Base-by-base conservation (phyloP, 2,113 vertebrate species). In the Xerus inauris region DNA sequence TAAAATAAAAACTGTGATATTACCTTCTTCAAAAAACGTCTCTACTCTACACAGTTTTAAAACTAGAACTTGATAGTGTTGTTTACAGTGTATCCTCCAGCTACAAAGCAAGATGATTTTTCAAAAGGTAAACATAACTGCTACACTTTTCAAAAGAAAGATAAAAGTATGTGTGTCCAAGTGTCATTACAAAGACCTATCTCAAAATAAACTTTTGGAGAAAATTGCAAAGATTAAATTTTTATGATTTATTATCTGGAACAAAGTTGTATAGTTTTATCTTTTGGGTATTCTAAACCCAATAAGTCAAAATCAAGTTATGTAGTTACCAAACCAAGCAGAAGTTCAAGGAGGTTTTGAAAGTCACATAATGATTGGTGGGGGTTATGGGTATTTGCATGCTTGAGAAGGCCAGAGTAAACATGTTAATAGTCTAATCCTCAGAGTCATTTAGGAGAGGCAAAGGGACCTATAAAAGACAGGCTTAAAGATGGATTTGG, bases 71-170 rank as follows among this genome's bases (percentile, higher is more conserved):
- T 67, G 57, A 59, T 59, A n/a, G 51, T 54, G 45, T 94, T 94
- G 64, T 89, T 92, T 49, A 87, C 64, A 62, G 54, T 24, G 4
- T 69, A 47, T 92, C 89, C 94, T 93, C 75, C 13, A 83, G 75
- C n/a, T 72, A 83, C 1, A 87, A 75, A 94, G 59, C 30, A 93
- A 95, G 54, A 88, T 42, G 42, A 85, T 85, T 95, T 96, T 85
- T 97, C 89, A 93, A 80, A 92, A 91, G 28, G 1, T 65, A 71
- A 93, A 79, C 32, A 2, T 49, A 95, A 95, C 89, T 30, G 38
- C 40, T 87, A 77, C 35, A 93, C 75, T 96, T 96, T 96, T 93
- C 88, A 92, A 91, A 45, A 86, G 22, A 92, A 92, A 94, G 73
- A 83, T 83, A 88, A 73, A 67, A 94, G 28, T 24, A 5, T 87